These are phyloP conservation scores for Sinocyclocheilus anshuiensis DNA, from an alignment of 2,113 vertebrate genomes.

Conservation along the genomic window DNA sequence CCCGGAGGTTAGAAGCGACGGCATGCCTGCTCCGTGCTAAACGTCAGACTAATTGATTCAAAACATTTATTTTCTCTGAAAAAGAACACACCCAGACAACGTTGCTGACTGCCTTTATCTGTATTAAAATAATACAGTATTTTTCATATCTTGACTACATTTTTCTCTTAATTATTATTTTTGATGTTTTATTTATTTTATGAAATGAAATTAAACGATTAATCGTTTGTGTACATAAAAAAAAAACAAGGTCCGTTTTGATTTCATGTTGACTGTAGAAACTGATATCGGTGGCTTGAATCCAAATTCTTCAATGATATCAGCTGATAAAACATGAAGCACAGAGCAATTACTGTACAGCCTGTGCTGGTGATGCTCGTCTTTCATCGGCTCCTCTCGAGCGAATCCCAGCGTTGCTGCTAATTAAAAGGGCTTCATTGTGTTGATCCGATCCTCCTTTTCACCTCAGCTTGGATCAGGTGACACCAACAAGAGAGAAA, in stretches of 20 bases:
- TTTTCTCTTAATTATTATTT: too few relatives aligned
- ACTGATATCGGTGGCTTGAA: conserved; percentile 31
- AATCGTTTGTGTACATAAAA: background rate
- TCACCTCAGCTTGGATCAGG: conserved; percentile 65
- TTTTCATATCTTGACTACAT: background rate
- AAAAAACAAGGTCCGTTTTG: background rate
- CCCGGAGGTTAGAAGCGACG: conserved; percentile 17
- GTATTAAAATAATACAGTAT: background rate
- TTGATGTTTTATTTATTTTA: background rate
- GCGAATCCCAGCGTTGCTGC: conserved; percentile 55
- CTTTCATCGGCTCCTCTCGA: conserved; percentile 63
- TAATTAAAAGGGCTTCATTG: conserved; percentile 76
- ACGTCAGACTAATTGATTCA: conserved; percentile 23
- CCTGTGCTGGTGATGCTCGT: conserved; percentile 28
- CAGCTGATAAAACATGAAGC: conserved; percentile 37
- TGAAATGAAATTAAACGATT: too few relatives aligned
- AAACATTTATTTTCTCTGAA: background rate
- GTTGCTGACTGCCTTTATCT: background rate
- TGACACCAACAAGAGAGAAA: conserved; percentile 65
- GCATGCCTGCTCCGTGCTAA: background rate
- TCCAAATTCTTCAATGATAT: conserved; percentile 41
- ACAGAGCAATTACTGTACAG: conserved; percentile 45
- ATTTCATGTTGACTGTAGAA: conserved; percentile 34
- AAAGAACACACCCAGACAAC: background rate
- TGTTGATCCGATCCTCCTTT: conserved; percentile 48